phyloP scores from a whole-genome alignment of 2,888 invertebrate genomes.

The Phrixothrix hirtus region DNA sequence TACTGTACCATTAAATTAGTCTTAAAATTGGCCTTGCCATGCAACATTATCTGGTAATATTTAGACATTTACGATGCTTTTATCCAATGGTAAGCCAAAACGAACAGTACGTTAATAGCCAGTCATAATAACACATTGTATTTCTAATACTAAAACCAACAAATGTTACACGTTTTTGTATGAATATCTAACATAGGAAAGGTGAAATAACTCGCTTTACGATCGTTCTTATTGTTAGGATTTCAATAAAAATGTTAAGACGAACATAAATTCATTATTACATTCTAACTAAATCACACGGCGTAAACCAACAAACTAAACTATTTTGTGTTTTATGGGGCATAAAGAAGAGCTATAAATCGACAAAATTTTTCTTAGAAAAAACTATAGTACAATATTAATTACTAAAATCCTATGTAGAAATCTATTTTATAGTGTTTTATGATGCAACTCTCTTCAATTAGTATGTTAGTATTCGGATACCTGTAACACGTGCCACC shows the following conservation, averaged over 20 bases:
- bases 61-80: constrained; percentile 4
- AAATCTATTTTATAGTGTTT: no score
- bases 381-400: background rate
- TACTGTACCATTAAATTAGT: constrained; percentile 1
- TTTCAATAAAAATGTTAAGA: constrained; percentile 29
- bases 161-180: constrained; percentile 25
- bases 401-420: no score
- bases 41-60: constrained; percentile 2
- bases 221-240: constrained; percentile 27
- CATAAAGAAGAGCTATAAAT: constrained; percentile 28
- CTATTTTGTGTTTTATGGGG: constrained; percentile 27
- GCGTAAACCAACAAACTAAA: constrained; percentile 32
- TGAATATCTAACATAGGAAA: constrained; percentile 16
- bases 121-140: constrained; percentile 17
- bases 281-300: constrained; percentile 28
- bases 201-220: constrained; percentile 26
- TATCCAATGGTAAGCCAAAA: constrained; percentile 7
- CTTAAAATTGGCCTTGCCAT: background rate
- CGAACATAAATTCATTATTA: constrained; percentile 30
- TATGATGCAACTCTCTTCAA: no score
- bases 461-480: no score
- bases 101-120: constrained; percentile 17
- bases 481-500: constrained; percentile 11
- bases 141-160: constrained; percentile 21
- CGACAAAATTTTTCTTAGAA: constrained; percentile 9